Conservation (phyloP, 2,797 vertebrate genomes). For the Oreochromis mossambicus region DNA sequence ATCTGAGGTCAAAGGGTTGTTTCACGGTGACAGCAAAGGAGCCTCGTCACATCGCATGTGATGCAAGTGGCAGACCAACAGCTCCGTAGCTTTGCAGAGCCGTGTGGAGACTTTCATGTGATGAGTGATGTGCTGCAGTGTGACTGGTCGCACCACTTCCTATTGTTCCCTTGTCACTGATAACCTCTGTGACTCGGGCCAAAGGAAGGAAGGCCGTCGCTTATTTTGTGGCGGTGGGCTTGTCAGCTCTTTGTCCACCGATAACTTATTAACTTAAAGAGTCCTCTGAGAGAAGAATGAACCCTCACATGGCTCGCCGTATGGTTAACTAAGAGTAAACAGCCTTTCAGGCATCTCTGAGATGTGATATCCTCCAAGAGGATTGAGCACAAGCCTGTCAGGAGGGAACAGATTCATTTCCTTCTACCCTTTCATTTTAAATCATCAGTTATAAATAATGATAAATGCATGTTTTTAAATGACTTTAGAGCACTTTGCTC, state of each 20-base stretch:
- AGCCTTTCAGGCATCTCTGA: constrained; percentile 43
- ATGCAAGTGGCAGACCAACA: constrained; percentile 17
- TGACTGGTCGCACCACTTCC: constrained; percentile 68
- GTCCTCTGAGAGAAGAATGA: constrained; percentile 64
- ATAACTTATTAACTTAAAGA: constrained; percentile 79
- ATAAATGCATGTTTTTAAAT: background rate
- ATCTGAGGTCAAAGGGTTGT: constrained; percentile 28
- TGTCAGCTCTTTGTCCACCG: constrained; percentile 73
- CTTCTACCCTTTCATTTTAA: background rate
- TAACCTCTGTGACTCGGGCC: constrained; percentile 69
- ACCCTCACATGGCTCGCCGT: constrained; percentile 56
- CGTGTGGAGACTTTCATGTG: constrained; percentile 52
- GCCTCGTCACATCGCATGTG: constrained; percentile 33
- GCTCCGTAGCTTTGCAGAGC: constrained; percentile 33
- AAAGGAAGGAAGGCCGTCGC: constrained; percentile 67
- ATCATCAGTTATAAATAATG: background rate
- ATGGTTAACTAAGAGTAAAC: constrained; percentile 77
- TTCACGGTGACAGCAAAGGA: constrained; percentile 53
- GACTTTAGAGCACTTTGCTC: background rate
- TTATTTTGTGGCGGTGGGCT: constrained; percentile 56
- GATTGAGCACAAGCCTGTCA: background rate
- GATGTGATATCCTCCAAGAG: background rate
- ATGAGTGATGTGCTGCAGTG: constrained; percentile 52
- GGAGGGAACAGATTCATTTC: background rate
- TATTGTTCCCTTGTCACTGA: constrained; percentile 76